These are phyloP conservation scores for Habropoda laboriosa DNA, from an alignment of 1,140 invertebrate species.

Conservation along the genomic window DNA sequence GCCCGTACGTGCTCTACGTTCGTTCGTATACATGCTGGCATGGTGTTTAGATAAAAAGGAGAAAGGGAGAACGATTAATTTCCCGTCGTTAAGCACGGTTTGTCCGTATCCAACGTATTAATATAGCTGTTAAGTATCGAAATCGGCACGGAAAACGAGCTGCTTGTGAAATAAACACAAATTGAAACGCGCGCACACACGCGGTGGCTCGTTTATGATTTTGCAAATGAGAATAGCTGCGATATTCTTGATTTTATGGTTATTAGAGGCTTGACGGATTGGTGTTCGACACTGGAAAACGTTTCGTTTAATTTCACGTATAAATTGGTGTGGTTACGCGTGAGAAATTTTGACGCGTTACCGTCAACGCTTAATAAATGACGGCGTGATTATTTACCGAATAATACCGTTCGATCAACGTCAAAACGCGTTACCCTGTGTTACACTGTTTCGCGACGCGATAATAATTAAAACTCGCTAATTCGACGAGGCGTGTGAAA, in stretches of 20 bases:
- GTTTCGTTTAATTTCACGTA: not conserved
- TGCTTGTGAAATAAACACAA: not conserved
- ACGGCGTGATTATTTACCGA: not conserved
- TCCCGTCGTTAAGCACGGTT: not conserved
- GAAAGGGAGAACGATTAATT: conserved; percentile 17
- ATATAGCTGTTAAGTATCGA: not conserved
- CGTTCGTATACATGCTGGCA: not conserved
- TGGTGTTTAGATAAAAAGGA: conserved; percentile 13
- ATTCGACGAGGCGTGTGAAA: not conserved
- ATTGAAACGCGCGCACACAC: not conserved
- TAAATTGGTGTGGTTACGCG: too few relatives aligned
- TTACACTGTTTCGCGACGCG: too few relatives aligned
- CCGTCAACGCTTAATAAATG: not conserved
- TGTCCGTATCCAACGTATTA: not conserved
- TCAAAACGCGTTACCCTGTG: too few relatives aligned
- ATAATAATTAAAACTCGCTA: not conserved
- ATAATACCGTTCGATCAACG: not conserved
- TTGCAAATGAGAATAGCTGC: not conserved
- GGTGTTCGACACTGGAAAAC: not conserved
- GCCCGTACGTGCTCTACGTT: not conserved
- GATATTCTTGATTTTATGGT: conserved; percentile 1
- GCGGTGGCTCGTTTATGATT: not conserved
- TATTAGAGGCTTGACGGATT: not conserved
- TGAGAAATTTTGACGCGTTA: not conserved
- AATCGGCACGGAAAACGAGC: not conserved